Evolutionary conservation across 2,888 invertebrate genomes (phyloP), one percentile per base, ranked within the genome.

Genomic region (Elgonia sp.): DNA sequence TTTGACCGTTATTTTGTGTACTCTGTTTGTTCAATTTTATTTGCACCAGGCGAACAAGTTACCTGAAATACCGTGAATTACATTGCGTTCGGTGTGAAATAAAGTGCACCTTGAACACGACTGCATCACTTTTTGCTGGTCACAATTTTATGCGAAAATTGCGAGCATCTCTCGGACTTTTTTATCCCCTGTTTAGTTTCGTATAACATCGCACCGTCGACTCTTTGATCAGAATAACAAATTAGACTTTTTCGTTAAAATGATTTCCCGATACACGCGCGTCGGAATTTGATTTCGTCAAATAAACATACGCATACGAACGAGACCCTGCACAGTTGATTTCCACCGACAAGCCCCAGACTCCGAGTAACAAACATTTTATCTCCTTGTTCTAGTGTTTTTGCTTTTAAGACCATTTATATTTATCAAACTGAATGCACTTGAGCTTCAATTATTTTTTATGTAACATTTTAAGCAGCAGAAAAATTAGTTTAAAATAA

Each of bases 221-320:
- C 65, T 77, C 53, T 65, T 65, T 77, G 76, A 77, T 77, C 65
- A 65, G 67, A 77, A 77, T 65, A 77, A 77, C 77, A 77, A 77
- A 77, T 65, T 65, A 55, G 77, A 76, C 37, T 53, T 77, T 76
- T 76, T 76, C 63, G 50, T 76, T 76, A 42, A 76, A 76, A 76
- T 63, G 62, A 76, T 76, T 76, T 77, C 20, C 37, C 39, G 40
- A 53, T 65, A 18, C 0, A 10, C 10, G 16, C 37, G 37, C 37
- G 37, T 62, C n/a, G 21, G 14, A 29, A 62, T 29, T 62, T 62
- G 37, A 62, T 62, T 62, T 37, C 16, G 7, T 4, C 29, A 37
- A 37, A 62, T 62, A 62, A 62, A 62, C 37, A 62, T 62, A 62
- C 53, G 53, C n/a, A 53, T n/a, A 53, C n/a, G 53, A 53, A n/a